Evolutionary conservation across 2,797 vertebrate genomes (phyloP), one percentile per base, ranked within the genome.

Genomic region (Dallia pectoralis): DNA sequence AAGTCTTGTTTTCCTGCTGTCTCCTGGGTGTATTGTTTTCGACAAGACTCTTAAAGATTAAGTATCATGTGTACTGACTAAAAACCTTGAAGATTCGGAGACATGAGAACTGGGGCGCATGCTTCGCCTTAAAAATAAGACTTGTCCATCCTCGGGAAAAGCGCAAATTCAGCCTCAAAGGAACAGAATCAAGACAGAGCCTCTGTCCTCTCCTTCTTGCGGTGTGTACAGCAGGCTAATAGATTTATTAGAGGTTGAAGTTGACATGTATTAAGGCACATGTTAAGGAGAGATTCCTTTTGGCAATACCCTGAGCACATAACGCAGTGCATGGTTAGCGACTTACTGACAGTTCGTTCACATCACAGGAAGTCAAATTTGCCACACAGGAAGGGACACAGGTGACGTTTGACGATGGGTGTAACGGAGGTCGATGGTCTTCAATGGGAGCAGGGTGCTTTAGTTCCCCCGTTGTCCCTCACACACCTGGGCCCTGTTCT

Each of bases 221-320:
- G 11, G n/a, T 36, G 63, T 67, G 72, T 73, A 75, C 67, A 67
- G 65, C 77, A 25, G 53, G 53, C 59, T 71, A 59, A 69, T 74
- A 73, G 74, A 74, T 79, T 71, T 82, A 74, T 74, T 79, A 81
- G 76, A 81, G 78, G 79, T 74, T 69, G 32, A 56, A 67, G 51
- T 29, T 47, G 11, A 59, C 49, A 70, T 56, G 69, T 19, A 68
- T 70, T 72, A 48, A 12, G 9, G 11, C 15, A 71, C 22, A 25
- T 19, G 22, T 75, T 30, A 49, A 4, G 48, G 14, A n/a, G 40
- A 76, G 36, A 22, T 71, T 40, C 19, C 61, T 44, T 27, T 62
- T 14, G 51, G 51, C 51, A 56, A 56, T 12, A 62, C 18, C 16
- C 59, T 16, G 29, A 29, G 59, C 22, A 25, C 53, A 4, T 12